Percentiles rank a stretch among this genome's conserved stretches.
phyloP scores from a whole-genome alignment of 53 echinoderm and acorn worm genomes.

The Holothuria leucospilota region DNA sequence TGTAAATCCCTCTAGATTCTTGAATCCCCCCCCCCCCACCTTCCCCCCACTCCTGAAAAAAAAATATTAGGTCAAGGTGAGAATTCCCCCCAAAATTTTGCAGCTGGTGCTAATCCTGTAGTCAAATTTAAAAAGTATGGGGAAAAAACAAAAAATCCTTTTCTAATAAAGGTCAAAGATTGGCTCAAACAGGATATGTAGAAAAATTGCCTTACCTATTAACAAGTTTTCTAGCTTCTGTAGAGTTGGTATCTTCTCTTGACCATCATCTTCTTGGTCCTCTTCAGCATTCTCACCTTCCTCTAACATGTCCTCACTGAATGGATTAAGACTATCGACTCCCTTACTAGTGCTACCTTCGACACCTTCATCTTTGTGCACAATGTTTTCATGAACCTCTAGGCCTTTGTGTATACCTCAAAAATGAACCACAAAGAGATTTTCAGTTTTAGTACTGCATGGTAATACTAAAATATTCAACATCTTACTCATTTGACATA shows the following conservation, averaged over 20 bases:
- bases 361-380: slow-evolving; percentile 11
- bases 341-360: slow-evolving; percentile 2
- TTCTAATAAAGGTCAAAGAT: too few relatives aligned
- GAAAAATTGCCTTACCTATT: slow-evolving; percentile 51
- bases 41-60: too few relatives aligned
- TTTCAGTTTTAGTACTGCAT: not conserved
- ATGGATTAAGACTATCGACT: not conserved
- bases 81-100: too few relatives aligned
- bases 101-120: too few relatives aligned
- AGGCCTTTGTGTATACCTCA: slow-evolving; percentile 81
- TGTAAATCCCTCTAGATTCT: too few relatives aligned
- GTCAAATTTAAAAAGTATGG: too few relatives aligned
- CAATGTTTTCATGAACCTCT: slow-evolving; percentile 75
- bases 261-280: slow-evolving; percentile 27
- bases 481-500: not conserved
- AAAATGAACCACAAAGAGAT: not conserved
- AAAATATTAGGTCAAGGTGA: too few relatives aligned
- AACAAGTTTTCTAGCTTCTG: slow-evolving; percentile 78
- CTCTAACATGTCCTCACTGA: slow-evolving; percentile 54
- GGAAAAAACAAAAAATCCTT: too few relatives aligned
- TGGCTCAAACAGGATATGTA: too few relatives aligned
- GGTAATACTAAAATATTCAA: not conserved
- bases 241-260: slow-evolving; percentile 55
- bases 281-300: slow-evolving; percentile 44
- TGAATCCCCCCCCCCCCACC: too few relatives aligned